These are phyloP conservation scores for Drosophila pandora DNA, from an alignment of 1,140 invertebrate genomes.

Conservation along the genomic window DNA sequence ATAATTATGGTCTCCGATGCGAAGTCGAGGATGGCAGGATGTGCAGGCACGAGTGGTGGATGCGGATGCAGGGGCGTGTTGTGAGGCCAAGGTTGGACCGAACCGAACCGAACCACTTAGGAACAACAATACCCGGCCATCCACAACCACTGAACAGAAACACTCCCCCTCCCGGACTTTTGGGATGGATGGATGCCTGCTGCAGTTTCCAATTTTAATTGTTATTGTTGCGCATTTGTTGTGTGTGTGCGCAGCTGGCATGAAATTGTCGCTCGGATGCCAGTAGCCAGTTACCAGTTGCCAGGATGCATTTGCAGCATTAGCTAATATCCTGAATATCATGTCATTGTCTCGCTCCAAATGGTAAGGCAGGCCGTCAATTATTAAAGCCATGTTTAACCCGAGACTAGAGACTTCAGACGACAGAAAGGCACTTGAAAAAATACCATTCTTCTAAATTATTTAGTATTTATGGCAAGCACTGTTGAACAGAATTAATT, in stretches of 20 bases:
- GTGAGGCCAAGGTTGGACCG: slow-evolving; percentile 47
- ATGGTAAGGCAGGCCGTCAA: slow-evolving; percentile 50
- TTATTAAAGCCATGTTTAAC: slow-evolving; percentile 65
- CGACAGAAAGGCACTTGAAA: neutral
- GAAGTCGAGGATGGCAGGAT: slow-evolving; percentile 8
- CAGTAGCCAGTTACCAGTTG: slow-evolving; percentile 34
- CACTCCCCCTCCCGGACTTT: slow-evolving; percentile 15
- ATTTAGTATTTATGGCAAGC: too few species aligned
- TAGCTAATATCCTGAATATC: slow-evolving; percentile 63
- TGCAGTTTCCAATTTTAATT: slow-evolving; percentile 68
- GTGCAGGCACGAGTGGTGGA: neutral
- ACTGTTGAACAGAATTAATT: too few species aligned
- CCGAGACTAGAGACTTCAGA: slow-evolving; percentile 18
- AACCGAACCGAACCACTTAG: slow-evolving; percentile 22
- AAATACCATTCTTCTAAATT: too few species aligned
- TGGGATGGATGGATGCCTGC: slow-evolving; percentile 36
- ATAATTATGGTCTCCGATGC: slow-evolving; percentile 72
- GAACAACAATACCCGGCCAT: neutral
- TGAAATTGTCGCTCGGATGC: slow-evolving; percentile 59
- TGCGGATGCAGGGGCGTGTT: slow-evolving; percentile 31
- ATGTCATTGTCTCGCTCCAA: slow-evolving; percentile 39
- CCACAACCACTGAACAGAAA: too few species aligned
- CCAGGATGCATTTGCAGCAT: slow-evolving; percentile 72
- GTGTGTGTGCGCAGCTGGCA: slow-evolving; percentile 62
- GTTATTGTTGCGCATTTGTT: slow-evolving; percentile 79